These are phyloP conservation scores for Morone saxatilis DNA, from an alignment of 2,113 vertebrate species.

Conservation along the genomic window DNA sequence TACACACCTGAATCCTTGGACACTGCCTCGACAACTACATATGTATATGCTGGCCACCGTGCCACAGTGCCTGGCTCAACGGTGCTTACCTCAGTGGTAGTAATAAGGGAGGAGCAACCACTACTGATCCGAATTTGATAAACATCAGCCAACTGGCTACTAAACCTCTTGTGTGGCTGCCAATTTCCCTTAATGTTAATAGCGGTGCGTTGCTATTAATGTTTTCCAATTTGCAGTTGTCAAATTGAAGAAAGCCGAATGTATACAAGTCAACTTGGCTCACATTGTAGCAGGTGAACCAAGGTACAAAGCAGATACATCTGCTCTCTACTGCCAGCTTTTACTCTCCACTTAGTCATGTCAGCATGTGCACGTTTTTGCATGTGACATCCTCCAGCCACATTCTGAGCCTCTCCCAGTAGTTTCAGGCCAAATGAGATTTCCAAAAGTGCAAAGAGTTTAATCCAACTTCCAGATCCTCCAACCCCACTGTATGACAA, in stretches of 20 bases:
- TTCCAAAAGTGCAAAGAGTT: slow-evolving; percentile 60
- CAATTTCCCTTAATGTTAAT: slow-evolving; percentile 33
- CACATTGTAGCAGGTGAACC: slow-evolving; percentile 35
- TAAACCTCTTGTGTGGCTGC: slow-evolving; percentile 24
- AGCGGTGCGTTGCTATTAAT: slow-evolving; percentile 10
- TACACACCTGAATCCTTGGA: not conserved
- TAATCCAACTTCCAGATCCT: slow-evolving; percentile 67
- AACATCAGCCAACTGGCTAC: slow-evolving; percentile 44
- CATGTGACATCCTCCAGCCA: slow-evolving; percentile 24
- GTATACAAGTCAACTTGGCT: slow-evolving; percentile 21
- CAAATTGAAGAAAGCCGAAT: slow-evolving; percentile 52
- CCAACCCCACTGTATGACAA: slow-evolving; percentile 20
- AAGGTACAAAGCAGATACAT: slow-evolving; percentile 17
- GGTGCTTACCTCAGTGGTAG: not conserved
- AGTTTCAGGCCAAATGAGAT: slow-evolving; percentile 49
- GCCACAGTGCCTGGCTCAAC: slow-evolving; percentile 9
- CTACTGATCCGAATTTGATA: slow-evolving; percentile 29
- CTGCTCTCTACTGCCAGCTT: slow-evolving; percentile 7
- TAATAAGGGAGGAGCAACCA: not conserved
- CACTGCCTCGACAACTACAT: not conserved
- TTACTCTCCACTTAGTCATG: slow-evolving; percentile 1
- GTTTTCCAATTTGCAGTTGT: slow-evolving; percentile 39
- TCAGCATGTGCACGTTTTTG: not conserved
- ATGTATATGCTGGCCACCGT: not conserved
- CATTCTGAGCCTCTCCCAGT: slow-evolving; percentile 36